Percentiles rank a stretch among this genome's conserved stretches.
These are phyloP conservation scores for Nemotelus nigrinus DNA, from an alignment of 2,888 invertebrate species.

Conservation along the genomic window DNA sequence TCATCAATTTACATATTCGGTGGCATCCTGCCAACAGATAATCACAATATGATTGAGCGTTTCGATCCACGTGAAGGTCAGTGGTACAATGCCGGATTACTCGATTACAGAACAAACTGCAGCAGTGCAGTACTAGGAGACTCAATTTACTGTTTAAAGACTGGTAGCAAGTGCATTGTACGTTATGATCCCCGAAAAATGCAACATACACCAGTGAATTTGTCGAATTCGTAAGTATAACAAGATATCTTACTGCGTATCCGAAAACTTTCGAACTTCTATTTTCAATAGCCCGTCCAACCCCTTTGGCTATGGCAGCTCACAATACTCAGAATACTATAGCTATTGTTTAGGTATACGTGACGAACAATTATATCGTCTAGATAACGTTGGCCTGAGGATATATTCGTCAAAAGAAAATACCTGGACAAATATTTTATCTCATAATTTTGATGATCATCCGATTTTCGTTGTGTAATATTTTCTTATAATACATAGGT, in stretches of 20 bases:
- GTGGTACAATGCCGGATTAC: constrained; percentile 12
- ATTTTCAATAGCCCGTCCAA: too few species aligned
- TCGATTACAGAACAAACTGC: not conserved
- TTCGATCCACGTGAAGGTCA: constrained; percentile 23
- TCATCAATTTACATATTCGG: constrained; percentile 23
- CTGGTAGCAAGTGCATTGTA: not conserved
- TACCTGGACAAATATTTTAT: constrained; percentile 5
- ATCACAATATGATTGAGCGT: not conserved
- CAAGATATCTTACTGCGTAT: too few species aligned
- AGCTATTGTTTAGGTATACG: not conserved
- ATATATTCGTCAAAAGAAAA: not conserved
- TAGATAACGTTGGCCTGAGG: not conserved
- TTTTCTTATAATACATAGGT: too few species aligned
- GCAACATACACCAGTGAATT: constrained; percentile 19
- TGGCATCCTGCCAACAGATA: not conserved
- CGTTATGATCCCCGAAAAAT: constrained; percentile 23
- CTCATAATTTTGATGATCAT: not conserved
- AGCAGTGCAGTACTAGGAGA: not conserved
- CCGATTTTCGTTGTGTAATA: constrained; percentile 19
- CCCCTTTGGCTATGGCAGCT: too few species aligned
- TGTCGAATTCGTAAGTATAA: constrained; percentile 3
- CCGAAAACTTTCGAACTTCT: too few species aligned
- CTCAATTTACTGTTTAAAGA: constrained; percentile 25
- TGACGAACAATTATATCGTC: constrained; percentile 4
- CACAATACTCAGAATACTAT: too few species aligned